Evolutionary conservation across 2,113 vertebrate genomes (phyloP), one percentile per base, ranked within the genome.

Genomic region (Pan paniscus): DNA sequence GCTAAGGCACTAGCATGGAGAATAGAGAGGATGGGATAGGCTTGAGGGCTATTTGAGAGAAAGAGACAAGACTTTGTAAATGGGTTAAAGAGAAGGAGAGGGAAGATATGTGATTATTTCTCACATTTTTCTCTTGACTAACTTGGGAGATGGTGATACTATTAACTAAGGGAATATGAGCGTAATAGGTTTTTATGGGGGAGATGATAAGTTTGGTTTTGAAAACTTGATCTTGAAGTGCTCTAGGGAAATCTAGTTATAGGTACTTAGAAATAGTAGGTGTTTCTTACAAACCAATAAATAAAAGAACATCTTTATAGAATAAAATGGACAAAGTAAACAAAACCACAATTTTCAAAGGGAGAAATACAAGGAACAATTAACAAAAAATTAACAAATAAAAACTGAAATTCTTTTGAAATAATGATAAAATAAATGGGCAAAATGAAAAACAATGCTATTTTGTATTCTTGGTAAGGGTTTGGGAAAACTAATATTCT

Each of bases 151-250:
- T 20, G 30, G 1, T 38, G 40, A 35, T 52, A 22, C 18, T 38
- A n/a, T 92, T 72, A 92, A 90, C 61, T 17, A 46, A 55, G 35
- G 20, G 68, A 78, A 16, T 57, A 12, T 0, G 80, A 38, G 40
- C 13, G 9, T 35, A 92, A 73, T 43, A 59, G 22, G 61, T 80
- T 89, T 96, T 94, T 83, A 90, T 81, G 70, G 57, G 50, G 16
- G 38, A 64, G 43, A 67, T 76, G 70, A 88, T 87, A 55, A 73
- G 50, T 72, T 83, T 93, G 57, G n/a, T n/a, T 90, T 82, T 79
- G 9, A n/a, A 96, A 96, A 90, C 83, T 82, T 75, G 86, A 64
- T 68, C 68, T 95, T 82, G 32, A 92, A 67, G 55, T 92, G 20
- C 70, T 90, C 75, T 82, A 59, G 35, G 72, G 35, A 97, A 92